Percentiles rank a stretch among this genome's conserved stretches.
Conservation (phyloP, 2,888 invertebrate genomes). For the Germaria angustata region DNA sequence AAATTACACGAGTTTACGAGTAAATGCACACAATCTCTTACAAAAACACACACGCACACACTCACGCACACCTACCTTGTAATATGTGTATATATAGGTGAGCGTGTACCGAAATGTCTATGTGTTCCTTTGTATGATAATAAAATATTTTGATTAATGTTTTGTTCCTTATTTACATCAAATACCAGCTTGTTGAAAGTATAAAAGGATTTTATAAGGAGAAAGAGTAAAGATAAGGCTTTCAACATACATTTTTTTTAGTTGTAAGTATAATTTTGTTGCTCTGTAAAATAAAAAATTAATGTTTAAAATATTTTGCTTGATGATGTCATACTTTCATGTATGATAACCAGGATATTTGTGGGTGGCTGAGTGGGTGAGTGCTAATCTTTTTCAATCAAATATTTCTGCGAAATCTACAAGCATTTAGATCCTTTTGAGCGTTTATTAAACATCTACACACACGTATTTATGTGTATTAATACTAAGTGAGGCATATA, state of each 20-base stretch:
- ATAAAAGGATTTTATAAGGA: neutral
- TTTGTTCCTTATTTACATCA: neutral
- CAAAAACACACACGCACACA: neutral
- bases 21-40: neutral
- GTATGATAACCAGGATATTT: neutral
- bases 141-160: slow-evolving; percentile 34
- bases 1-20: slow-evolving; percentile 28
- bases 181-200: neutral
- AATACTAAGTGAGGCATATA: slow-evolving; percentile 2
- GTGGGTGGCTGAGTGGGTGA: neutral
- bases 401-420: neutral
- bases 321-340: neutral
- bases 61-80: neutral
- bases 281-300: slow-evolving; percentile 1
- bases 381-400: slow-evolving; percentile 21
- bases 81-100: no score
- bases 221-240: neutral
- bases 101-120: neutral
- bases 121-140: neutral
- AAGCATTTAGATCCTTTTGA: slow-evolving; percentile 34
- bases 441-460: slow-evolving; percentile 33
- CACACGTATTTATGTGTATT: slow-evolving; percentile 23
- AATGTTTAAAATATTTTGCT: slow-evolving; percentile 25
- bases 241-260: neutral
- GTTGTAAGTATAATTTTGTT: no score